Evolutionary conservation across 2,113 vertebrate species (phyloP).

Genomic region (Campylomormyrus tamandua): DNA sequence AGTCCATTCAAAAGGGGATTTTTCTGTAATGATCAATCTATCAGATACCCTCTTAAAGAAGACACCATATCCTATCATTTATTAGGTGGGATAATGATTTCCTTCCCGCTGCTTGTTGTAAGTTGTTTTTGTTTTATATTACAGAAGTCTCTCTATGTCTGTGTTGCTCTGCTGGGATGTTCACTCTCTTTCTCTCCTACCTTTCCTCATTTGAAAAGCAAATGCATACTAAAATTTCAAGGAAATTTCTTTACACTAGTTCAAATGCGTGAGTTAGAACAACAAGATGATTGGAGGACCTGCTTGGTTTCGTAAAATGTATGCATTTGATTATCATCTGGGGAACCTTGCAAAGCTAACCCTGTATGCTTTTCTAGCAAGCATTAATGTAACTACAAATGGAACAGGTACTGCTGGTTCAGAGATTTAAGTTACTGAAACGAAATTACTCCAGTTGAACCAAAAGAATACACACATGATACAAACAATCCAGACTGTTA

Average conservation of each 20-base stretch:
- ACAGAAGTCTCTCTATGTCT: constrained; percentile 29
- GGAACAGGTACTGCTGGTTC: neutral
- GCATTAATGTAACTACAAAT: neutral
- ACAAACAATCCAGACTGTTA: neutral
- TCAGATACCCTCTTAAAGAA: constrained; percentile 90
- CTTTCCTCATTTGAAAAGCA: constrained; percentile 1
- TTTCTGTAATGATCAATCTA: constrained; percentile 98
- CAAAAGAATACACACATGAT: neutral
- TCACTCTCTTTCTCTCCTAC: neutral
- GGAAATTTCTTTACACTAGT: neutral
- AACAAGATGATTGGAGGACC: neutral
- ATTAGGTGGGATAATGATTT: constrained; percentile 91
- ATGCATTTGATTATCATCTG: constrained; percentile 14
- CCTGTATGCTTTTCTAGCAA: neutral
- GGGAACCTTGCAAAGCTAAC: neutral
- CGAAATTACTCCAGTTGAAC: neutral
- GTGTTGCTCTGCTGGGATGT: neutral
- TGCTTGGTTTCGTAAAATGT: neutral
- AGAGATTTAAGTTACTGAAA: neutral
- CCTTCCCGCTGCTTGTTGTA: constrained; percentile 85
- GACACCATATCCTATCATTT: constrained; percentile 96
- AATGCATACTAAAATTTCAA: constrained; percentile 4
- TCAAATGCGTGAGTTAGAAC: neutral
- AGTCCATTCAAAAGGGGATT: constrained; percentile 85
- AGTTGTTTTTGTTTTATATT: constrained; percentile 71